Evolutionary conservation across 2,113 vertebrate genomes (phyloP), one percentile per base, ranked within the genome.

Genomic region (Seriola rivoliana): DNA sequence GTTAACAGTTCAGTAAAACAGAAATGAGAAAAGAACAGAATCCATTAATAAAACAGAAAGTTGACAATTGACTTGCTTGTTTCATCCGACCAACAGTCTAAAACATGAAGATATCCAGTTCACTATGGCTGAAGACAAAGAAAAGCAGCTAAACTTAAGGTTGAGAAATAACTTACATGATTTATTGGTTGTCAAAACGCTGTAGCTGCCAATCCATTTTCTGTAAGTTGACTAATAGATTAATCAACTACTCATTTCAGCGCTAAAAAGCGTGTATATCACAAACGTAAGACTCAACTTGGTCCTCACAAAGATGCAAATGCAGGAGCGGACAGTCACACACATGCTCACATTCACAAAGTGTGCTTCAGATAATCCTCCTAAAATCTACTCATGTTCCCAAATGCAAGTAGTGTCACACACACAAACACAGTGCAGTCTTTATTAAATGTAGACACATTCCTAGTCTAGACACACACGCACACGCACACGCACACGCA

Each of bases 291-390:
- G 29, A 32, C 2, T 36, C 60, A 84, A 73, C 58, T 29, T 40
- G 36, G 62, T 58, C 46, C 75, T 63, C 13, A 19, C n/a, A 69
- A 19, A 62, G 36, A 68, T 17, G 4, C 14, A 72, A 73, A 23
- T 42, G 14, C 23, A 74, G n/a, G 7, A 16, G 38, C 69, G 48
- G 25, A 10, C 34, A 40, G 52, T 54, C 32, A 42, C 54, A 25
- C 38, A 54, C 71, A 32, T 11, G 21, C 78, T 62, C 60, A 70
- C 66, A 69, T 21, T 52, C 75, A 76, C 66, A 81, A 68, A 81
- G 19, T 16, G 32, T 54, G 66, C 59, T 63, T 84, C 54, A 73
- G 67, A 63, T 80, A 82, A 87, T 87, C 82, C 71, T 80, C 57
- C 46, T 60, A 34, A 78, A 71, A 38, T 81, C 76, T 25, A 62